Evolutionary conservation across 2,888 invertebrate species (phyloP).

Genomic region (Maniola hyperantus): DNA sequence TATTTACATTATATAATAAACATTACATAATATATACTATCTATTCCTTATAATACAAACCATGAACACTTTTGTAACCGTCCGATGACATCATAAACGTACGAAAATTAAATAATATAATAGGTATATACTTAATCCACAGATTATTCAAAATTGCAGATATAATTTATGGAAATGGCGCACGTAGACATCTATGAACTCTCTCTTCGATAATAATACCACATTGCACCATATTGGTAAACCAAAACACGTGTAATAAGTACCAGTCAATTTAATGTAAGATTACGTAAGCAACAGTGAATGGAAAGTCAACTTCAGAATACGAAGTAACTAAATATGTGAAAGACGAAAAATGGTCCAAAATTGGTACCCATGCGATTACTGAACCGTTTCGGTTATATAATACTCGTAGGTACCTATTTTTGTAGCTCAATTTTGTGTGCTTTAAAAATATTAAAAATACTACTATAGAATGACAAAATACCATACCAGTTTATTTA

Average conservation of each 20-base stretch:
- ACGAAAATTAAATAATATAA: conserved; percentile 7
- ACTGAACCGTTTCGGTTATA: background rate
- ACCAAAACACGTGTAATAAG: conserved; percentile 18
- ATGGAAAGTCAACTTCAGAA: conserved; percentile 3
- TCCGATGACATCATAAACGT: background rate
- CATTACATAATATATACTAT: too few species aligned
- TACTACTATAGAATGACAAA: too few species aligned
- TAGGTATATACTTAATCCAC: too few species aligned
- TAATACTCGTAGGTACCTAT: background rate
- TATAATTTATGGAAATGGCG: conserved; percentile 14
- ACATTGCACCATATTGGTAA: conserved; percentile 14
- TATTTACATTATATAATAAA: background rate
- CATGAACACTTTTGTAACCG: conserved; percentile 1
- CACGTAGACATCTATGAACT: conserved; percentile 6
- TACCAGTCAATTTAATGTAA: conserved; percentile 12
- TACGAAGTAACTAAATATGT: too few species aligned
- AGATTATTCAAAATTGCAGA: conserved; percentile 11
- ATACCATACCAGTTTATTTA: too few species aligned
- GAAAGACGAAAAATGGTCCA: background rate
- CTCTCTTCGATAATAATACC: conserved; percentile 13
- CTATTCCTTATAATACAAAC: too few species aligned
- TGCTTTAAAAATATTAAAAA: too few species aligned
- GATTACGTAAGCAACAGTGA: conserved; percentile 9
- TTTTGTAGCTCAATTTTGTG: background rate
- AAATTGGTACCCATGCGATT: background rate